Percentiles rank a stretch among this genome's conserved stretches.
Evolutionary conservation across 2,113 vertebrate genomes (phyloP).

Genomic region (Crotalus horridus): DNA sequence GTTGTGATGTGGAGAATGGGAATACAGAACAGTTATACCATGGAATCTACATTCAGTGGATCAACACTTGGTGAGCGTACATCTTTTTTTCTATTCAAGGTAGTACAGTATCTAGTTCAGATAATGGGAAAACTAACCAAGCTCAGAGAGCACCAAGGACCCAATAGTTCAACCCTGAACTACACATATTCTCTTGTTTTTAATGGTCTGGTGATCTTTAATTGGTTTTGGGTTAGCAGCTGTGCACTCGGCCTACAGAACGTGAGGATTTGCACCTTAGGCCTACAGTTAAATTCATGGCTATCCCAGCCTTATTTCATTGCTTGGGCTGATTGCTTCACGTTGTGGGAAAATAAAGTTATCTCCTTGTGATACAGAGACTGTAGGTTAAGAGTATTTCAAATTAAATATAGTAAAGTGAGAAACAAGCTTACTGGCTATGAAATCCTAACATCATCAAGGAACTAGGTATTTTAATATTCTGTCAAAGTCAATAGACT

Average conservation of each 20-base stretch:
- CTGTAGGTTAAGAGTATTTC: background rate
- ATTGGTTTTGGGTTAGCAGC: background rate
- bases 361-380: background rate
- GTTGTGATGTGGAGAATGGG: constrained; percentile 91
- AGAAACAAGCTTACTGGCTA: background rate
- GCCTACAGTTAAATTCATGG: background rate
- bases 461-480: background rate
- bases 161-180: background rate
- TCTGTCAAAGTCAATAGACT: background rate
- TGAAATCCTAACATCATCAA: background rate
- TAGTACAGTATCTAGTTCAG: background rate
- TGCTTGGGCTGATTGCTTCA: background rate
- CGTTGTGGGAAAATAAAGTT: background rate
- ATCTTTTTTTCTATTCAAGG: background rate
- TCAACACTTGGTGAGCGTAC: constrained; percentile 80
- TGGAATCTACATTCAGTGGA: constrained; percentile 88
- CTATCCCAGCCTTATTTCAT: background rate
- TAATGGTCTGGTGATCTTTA: background rate
- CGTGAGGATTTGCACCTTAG: background rate
- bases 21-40: constrained; percentile 88
- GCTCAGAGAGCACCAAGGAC: background rate
- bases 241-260: background rate
- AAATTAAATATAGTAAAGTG: background rate
- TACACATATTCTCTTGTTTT: background rate
- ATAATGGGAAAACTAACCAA: background rate